Conservation (phyloP, 2,888 invertebrate species). For the Mesopsocus fuscifrons region DNA sequence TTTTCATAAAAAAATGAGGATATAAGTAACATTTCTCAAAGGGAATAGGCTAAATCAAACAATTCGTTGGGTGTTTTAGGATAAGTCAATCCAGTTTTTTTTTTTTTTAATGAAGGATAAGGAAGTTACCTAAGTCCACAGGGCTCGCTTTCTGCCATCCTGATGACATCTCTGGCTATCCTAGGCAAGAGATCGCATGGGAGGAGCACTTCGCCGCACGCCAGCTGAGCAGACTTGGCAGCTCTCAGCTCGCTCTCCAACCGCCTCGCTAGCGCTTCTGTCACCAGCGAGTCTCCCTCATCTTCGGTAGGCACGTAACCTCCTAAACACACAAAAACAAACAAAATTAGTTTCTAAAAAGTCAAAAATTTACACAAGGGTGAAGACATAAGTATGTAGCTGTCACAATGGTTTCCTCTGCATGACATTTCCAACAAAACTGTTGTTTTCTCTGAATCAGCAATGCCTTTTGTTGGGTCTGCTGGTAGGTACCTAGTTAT, state of each 20-base stretch:
- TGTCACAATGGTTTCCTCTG: background rate
- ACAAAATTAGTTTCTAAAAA: conserved; percentile 4
- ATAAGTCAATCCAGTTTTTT: background rate
- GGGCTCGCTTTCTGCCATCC: conserved; percentile 73
- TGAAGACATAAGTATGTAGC: background rate
- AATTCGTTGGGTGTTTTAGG: background rate
- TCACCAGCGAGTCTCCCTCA: conserved; percentile 19
- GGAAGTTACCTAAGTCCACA: conserved; percentile 61
- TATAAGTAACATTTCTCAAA: background rate
- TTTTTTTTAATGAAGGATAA: conserved; percentile 10
- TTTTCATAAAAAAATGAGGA: background rate
- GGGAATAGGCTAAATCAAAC: background rate
- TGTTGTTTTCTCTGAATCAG: no score
- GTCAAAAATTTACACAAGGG: conserved; percentile 9
- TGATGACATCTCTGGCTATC: conserved; percentile 59
- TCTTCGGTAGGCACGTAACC: conserved; percentile 16
- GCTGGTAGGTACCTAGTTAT: no score
- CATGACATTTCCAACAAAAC: conserved; percentile 9
- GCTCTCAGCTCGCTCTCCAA: conserved; percentile 60
- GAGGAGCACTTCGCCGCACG: conserved; percentile 67
- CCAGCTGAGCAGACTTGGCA: conserved; percentile 61
- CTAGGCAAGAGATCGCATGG: conserved; percentile 64
- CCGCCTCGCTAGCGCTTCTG: conserved; percentile 47
- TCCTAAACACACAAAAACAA: conserved; percentile 14
- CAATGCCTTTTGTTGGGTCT: no score